Evolutionary conservation across 2,888 invertebrate genomes (phyloP), one percentile per base, ranked within the genome.

Genomic region (Lumbricus terrestris): DNA sequence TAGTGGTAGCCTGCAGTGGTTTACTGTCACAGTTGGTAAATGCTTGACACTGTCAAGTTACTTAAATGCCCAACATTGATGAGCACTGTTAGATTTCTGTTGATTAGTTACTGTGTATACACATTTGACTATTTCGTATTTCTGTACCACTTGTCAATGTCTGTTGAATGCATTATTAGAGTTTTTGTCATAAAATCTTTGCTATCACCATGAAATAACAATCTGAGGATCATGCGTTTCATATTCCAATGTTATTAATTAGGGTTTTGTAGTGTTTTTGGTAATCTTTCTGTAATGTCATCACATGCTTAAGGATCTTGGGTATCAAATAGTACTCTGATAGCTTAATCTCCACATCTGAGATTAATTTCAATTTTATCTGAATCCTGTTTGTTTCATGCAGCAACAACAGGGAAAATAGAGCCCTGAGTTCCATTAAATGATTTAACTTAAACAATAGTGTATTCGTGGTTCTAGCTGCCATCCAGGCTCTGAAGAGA

Each of bases 401-500:
- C 47, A 47, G 23, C 15, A 20, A 16, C 29, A n/a, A 69, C n/a
- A 47, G 47, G 47, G 47, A 20, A 18, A 47, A 47, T 20, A 47
- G 23, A 47, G 47, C 47, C 47, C 42, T 1, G 8, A 47, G n/a
- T 13, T 16, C 8, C n/a, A 69, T 8, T 69, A 8, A 69, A 69
- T n/a, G 69, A 69, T n/a, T 69, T n/a, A n/a, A n/a, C n/a, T 69
- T 69, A 8, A 69, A 69, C 35, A 16, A 83, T 33, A 83, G 33
- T 15, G 11, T n/a, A 35, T 20, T 42, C 35, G 23, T 88, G n/a
- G 88, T 42, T 88, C 33, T 90, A 95, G 98, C 97, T 94, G 99
- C 99, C 0, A 96, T 99, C 92, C 97, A 98, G 94, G 99, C 99
- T 0, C 96, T 99, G 40, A 99, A 99, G 95, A 96, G 98, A 93